Conservation (phyloP, 2,888 invertebrate genomes). For the Diploptera punctata region DNA sequence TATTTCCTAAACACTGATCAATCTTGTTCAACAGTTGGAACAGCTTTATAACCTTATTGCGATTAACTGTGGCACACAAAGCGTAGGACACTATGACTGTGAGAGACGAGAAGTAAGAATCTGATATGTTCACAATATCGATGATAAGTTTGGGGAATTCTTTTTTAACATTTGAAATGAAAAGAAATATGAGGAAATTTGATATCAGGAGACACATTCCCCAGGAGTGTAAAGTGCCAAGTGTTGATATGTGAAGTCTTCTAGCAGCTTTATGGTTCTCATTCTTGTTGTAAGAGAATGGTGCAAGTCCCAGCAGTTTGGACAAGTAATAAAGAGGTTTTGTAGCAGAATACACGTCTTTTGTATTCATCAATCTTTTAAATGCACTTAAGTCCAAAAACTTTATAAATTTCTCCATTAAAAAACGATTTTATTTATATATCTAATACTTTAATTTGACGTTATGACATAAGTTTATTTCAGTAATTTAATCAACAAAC, state of each 20-base stretch:
- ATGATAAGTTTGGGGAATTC: background rate
- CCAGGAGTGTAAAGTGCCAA: background rate
- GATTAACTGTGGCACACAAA: background rate
- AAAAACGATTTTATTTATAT: too few relatives aligned
- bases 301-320: background rate
- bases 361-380: background rate
- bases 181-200: background rate
- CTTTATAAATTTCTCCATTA: too few relatives aligned
- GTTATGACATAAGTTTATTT: too few relatives aligned
- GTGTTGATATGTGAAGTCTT: background rate
- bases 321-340: background rate
- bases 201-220: background rate
- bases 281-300: background rate
- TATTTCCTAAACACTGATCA: background rate
- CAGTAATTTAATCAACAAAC: too few relatives aligned
- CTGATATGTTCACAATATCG: background rate
- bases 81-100: conserved; percentile 1
- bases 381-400: too few relatives aligned
- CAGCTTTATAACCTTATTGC: background rate
- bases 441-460: too few relatives aligned
- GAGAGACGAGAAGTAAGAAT: background rate
- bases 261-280: background rate
- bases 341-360: conserved; percentile 1
- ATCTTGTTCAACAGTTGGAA: background rate
- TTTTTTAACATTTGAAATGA: background rate